Evolutionary conservation across 35 echinoderm and acorn worm species (phyloP).

Genomic region (Lytechinus pictus): DNA sequence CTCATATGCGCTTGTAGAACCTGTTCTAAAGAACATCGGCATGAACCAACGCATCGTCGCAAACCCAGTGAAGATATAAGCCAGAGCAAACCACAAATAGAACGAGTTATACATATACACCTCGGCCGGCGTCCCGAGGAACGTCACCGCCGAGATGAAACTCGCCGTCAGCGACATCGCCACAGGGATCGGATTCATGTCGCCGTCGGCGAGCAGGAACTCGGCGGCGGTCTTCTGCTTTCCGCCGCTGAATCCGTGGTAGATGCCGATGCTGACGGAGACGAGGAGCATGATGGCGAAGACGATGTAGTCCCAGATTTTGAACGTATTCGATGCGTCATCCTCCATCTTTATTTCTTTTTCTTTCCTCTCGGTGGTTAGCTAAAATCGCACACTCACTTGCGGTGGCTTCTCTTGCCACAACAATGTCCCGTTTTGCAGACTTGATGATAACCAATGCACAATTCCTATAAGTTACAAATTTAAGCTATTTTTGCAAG

Average conservation of each 20-base stretch:
- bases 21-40: slow-evolving; percentile 60
- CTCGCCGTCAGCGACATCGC: slow-evolving; percentile 75
- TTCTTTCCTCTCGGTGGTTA: no score
- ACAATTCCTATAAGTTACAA: no score
- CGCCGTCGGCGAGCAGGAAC: slow-evolving; percentile 67
- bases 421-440: no score
- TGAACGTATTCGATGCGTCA: background rate
- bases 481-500: no score
- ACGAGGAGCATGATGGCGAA: slow-evolving; percentile 44
- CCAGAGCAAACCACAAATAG: slow-evolving; percentile 48
- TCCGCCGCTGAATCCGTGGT: slow-evolving; percentile 68
- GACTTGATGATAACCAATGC: no score
- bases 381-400: no score
- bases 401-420: no score
- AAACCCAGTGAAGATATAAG: slow-evolving; percentile 55
- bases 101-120: slow-evolving; percentile 63
- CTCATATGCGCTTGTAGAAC: slow-evolving; percentile 66
- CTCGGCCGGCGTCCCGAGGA: slow-evolving; percentile 68
- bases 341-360: background rate
- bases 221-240: slow-evolving; percentile 74
- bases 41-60: slow-evolving; percentile 36
- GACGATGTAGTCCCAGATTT: slow-evolving; percentile 61
- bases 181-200: slow-evolving; percentile 73
- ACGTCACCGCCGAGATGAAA: slow-evolving; percentile 75
- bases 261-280: slow-evolving; percentile 61